Evolutionary conservation across 2,888 invertebrate species (phyloP), one percentile per base, ranked within the genome.

Genomic region (Antitype chi): DNA sequence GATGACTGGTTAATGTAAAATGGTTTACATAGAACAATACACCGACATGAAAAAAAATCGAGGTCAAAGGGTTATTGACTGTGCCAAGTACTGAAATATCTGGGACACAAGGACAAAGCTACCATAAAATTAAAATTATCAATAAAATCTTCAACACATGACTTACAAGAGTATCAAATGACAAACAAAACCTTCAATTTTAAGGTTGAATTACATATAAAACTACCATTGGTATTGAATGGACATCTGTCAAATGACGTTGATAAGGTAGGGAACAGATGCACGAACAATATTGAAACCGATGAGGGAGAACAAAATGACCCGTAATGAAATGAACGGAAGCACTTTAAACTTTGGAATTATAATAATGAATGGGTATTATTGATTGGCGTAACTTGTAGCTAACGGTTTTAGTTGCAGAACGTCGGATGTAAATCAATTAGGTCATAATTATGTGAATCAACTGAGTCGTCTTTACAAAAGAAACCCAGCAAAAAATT

Each of bases 181-280:
- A 70, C 78, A 70, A 80, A 77, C 70, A 77, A 70, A 76, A 76
- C 75, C 74, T 84, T 82, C 70, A 82, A 87, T 81, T 78, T 80
- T 69, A 71, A 85, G 82, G 72, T 81, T 77, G 70, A 81, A 86
- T 84, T 84, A 86, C 86, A 81, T 80, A 74, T 85, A 80, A 74
- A 67, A 80, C 63, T 70, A 77, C 81, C 76, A 82, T 63, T 67
- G 66, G 72, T 81, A 83, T 82, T 76, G 71, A 79, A 75, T 28
- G 82, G 80, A 86, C 91, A 91, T 91, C 88, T 91, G 90, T 89
- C 86, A 87, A 79, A 78, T 78, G 80, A 78, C 82, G 79, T 82
- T 32, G 63, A 80, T 85, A 73, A 79, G 23, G 68, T 47, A 70
- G 72, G 70, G 78, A 77, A 85, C 89, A 89, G 89, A 89, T 89